These are phyloP conservation scores for Pachycephala philippinensis DNA, from an alignment of 2,113 vertebrate genomes.

Conservation along the genomic window DNA sequence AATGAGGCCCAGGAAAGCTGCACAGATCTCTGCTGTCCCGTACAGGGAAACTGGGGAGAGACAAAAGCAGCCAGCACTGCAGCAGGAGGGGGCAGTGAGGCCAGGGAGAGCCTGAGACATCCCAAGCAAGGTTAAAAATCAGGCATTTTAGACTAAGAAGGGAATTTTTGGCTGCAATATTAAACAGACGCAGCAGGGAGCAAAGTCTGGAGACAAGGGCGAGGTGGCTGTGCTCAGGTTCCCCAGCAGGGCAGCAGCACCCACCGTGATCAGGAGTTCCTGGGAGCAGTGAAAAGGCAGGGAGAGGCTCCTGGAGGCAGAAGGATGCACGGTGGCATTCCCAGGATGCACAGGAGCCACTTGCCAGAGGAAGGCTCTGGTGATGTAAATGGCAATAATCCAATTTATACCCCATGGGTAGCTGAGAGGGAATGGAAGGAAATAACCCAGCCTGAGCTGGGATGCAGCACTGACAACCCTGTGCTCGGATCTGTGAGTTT, in stretches of 20 bases:
- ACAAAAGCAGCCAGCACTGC: background rate
- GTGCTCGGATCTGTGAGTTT: background rate
- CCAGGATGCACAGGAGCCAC: background rate
- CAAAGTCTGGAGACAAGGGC: background rate
- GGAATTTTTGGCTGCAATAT: background rate
- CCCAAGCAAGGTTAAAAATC: background rate
- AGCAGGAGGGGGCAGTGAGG: background rate
- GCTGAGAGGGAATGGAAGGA: background rate
- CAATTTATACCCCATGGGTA: background rate
- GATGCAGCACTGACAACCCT: background rate
- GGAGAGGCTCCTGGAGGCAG: background rate
- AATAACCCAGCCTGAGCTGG: background rate
- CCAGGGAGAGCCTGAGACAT: background rate
- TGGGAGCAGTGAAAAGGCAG: background rate
- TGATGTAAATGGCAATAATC: background rate
- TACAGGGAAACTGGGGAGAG: accelerated
- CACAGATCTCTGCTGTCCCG: background rate
- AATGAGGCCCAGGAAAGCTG: constrained; percentile 31
- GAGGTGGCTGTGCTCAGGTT: background rate
- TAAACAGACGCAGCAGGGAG: background rate
- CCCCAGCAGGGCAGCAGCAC: background rate
- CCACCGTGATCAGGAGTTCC: background rate
- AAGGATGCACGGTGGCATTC: background rate
- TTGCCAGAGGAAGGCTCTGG: background rate
- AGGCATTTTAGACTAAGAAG: background rate